A percentile compares a stretch with the other conserved stretches of the same genome.
Conservation (phyloP, 2,113 vertebrate genomes). For the Mus spicilegus region DNA sequence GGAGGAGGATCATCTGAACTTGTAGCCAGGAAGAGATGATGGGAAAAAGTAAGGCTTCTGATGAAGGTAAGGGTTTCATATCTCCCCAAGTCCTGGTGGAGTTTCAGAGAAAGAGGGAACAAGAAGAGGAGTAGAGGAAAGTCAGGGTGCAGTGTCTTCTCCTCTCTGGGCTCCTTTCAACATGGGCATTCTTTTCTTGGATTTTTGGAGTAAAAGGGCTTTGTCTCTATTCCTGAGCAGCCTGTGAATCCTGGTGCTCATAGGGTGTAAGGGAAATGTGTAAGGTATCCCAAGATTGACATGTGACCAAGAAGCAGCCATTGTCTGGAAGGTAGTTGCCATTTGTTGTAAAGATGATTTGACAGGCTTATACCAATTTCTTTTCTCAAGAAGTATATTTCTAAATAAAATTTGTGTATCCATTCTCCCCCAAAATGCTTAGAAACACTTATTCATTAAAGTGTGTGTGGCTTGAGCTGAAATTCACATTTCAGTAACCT, state of each 20-base stretch:
- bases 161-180: not conserved
- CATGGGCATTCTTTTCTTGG: accelerated
- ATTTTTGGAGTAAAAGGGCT: not conserved
- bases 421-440: not conserved
- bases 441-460: not conserved
- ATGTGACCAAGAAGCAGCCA: not conserved
- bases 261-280: not conserved
- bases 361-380: not conserved
- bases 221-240: not conserved
- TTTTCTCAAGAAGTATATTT: not conserved
- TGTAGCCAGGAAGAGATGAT: not conserved
- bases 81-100: not conserved
- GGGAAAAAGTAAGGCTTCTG: not conserved
- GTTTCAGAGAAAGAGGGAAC: not conserved
- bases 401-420: not conserved
- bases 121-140: not conserved
- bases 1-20: not conserved
- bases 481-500: not conserved
- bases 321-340: not conserved
- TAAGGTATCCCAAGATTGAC: not conserved
- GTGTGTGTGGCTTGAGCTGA: not conserved
- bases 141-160: not conserved
- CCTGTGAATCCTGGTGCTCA: accelerated
- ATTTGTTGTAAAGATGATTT: not conserved
- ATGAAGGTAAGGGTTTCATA: not conserved